Evolutionary conservation across 2,113 vertebrate species (phyloP).

Genomic region (Sturnira hondurensis): DNA sequence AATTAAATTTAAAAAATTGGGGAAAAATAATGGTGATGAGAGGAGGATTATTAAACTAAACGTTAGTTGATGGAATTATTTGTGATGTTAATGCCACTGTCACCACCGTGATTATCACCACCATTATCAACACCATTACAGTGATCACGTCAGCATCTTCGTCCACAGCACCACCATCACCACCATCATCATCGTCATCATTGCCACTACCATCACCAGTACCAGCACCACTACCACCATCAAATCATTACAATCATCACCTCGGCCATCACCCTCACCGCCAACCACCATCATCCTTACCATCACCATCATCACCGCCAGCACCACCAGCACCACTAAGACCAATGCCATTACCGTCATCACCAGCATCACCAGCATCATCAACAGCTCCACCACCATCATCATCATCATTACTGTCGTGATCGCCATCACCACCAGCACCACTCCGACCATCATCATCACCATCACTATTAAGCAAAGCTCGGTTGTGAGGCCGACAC

Average conservation of each 20-base stretch:
- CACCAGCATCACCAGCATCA: background rate
- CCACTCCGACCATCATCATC: background rate
- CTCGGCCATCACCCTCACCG: background rate
- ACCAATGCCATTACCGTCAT: background rate
- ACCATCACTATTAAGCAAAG: background rate
- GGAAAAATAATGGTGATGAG: background rate
- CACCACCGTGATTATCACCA: background rate
- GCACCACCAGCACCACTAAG: too few species aligned
- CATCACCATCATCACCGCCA: too few species aligned
- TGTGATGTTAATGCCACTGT: background rate
- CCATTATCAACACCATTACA: background rate
- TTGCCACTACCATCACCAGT: background rate
- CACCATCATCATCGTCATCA: fast-evolving
- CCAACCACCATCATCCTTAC: background rate
- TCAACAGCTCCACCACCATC: background rate
- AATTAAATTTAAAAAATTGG: too few species aligned
- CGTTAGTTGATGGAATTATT: background rate
- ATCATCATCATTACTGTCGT: fast-evolving
- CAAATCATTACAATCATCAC: fast-evolving
- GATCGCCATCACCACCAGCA: background rate
- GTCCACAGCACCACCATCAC: background rate
- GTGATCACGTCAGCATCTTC: background rate
- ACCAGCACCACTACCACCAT: fast-evolving
- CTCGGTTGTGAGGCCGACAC: background rate
- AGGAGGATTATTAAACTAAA: background rate